These are phyloP conservation scores for Hippoglossus stenolepis DNA, from an alignment of 2,113 vertebrate species.

Conservation along the genomic window DNA sequence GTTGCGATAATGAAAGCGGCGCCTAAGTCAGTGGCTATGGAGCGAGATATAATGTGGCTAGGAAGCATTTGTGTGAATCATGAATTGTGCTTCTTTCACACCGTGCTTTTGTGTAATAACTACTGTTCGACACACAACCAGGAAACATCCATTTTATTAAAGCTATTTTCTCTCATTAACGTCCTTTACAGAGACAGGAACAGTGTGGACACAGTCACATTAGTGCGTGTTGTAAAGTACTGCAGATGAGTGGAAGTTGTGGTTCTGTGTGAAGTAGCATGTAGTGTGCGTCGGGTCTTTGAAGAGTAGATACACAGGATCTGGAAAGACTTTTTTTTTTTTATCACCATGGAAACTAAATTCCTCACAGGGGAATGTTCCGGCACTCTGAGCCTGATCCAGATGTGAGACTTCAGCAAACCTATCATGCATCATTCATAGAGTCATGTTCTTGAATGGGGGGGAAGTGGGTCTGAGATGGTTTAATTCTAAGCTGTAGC, in stretches of 20 bases:
- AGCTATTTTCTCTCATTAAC: too few species aligned
- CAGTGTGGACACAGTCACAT: neutral
- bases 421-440: slow-evolving; percentile 44
- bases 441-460: slow-evolving; percentile 19
- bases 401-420: slow-evolving; percentile 61
- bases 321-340: slow-evolving; percentile 37
- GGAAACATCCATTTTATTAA: too few species aligned
- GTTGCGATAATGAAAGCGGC: neutral
- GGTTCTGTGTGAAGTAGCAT: slow-evolving; percentile 24
- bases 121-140: too few species aligned
- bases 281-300: slow-evolving; percentile 13
- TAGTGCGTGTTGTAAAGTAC: neutral
- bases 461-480: slow-evolving; percentile 14
- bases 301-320: slow-evolving; percentile 47
- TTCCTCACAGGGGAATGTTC: slow-evolving; percentile 38
- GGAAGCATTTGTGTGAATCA: neutral
- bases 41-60: neutral
- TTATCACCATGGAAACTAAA: slow-evolving; percentile 77
- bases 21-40: neutral
- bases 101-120: neutral
- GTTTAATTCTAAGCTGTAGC: neutral
- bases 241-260: slow-evolving; percentile 38
- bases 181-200: neutral
- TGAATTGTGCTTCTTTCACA: neutral
- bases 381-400: slow-evolving; percentile 40